phyloP scores from a whole-genome alignment of 2,797 vertebrate genomes.

The Sebastes diaconus region DNA sequence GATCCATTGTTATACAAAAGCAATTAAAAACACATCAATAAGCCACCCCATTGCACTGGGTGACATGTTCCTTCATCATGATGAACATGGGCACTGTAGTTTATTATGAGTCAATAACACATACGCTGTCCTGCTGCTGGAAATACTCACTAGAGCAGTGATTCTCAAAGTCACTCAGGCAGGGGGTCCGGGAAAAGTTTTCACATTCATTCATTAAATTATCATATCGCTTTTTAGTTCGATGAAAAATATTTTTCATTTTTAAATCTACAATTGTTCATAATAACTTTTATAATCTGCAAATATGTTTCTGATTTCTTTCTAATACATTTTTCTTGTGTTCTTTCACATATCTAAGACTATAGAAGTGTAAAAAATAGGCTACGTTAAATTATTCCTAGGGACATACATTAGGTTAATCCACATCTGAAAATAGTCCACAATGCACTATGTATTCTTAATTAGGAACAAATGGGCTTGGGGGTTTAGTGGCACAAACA shows the following conservation, averaged over 20 bases:
- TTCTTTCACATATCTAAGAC: no score
- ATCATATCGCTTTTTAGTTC: no score
- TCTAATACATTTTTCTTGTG: no score
- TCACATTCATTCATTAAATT: no score
- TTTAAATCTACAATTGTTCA: no score
- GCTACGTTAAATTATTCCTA: no score
- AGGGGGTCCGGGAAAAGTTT: no score
- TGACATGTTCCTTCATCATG: neutral
- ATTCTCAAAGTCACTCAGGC: accelerated
- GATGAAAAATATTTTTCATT: no score
- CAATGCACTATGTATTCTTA: no score
- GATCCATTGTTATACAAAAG: neutral
- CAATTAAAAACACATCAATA: neutral
- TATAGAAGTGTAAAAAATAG: no score
- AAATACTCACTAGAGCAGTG: neutral
- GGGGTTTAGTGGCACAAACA: neutral
- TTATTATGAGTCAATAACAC: neutral
- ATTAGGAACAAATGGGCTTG: neutral
- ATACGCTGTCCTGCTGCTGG: neutral
- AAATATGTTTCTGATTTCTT: no score
- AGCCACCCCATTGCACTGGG: neutral
- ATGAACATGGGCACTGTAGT: neutral
- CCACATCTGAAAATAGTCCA: neutral
- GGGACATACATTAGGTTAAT: neutral
- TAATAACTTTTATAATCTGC: no score